These are phyloP conservation scores for Leptopilina syphax DNA, from an alignment of 2,888 invertebrate species.

Conservation along the genomic window DNA sequence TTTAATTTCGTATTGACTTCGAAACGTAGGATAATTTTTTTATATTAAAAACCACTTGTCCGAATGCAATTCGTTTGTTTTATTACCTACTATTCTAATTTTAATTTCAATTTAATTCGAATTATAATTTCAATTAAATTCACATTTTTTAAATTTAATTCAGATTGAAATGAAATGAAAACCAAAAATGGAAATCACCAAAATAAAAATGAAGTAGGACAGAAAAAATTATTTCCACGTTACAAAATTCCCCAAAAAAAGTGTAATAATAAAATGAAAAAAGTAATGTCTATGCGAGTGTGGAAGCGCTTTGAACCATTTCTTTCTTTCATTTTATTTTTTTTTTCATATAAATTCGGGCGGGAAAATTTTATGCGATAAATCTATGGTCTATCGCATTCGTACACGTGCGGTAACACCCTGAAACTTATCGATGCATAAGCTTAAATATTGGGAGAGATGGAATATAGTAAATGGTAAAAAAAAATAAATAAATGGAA, in stretches of 20 bases:
- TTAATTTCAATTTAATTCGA: too few relatives aligned
- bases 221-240: background rate
- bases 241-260: background rate
- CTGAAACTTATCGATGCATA: slow-evolving; percentile 39
- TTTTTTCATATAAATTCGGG: slow-evolving; percentile 24
- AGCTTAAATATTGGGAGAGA: slow-evolving; percentile 39
- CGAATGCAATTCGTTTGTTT: too few relatives aligned
- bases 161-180: background rate
- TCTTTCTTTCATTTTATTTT: background rate
- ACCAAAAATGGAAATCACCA: background rate
- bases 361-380: slow-evolving; percentile 35
- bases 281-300: background rate
- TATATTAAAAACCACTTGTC: too few relatives aligned
- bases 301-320: slow-evolving; percentile 16
- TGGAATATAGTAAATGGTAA: slow-evolving; percentile 17
- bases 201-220: background rate
- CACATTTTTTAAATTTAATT: too few relatives aligned
- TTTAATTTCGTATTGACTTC: too few relatives aligned
- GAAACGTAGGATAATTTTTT: too few relatives aligned
- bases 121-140: too few relatives aligned
- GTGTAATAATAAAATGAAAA: slow-evolving; percentile 4
- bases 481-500: slow-evolving; percentile 25
- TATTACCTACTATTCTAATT: too few relatives aligned
- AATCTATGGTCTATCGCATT: slow-evolving; percentile 39
- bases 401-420: slow-evolving; percentile 32